These are phyloP conservation scores for Dysidea cf. avara DNA, from an alignment of 37 sponge, comb jelly and placozoan species.

Conservation along the genomic window DNA sequence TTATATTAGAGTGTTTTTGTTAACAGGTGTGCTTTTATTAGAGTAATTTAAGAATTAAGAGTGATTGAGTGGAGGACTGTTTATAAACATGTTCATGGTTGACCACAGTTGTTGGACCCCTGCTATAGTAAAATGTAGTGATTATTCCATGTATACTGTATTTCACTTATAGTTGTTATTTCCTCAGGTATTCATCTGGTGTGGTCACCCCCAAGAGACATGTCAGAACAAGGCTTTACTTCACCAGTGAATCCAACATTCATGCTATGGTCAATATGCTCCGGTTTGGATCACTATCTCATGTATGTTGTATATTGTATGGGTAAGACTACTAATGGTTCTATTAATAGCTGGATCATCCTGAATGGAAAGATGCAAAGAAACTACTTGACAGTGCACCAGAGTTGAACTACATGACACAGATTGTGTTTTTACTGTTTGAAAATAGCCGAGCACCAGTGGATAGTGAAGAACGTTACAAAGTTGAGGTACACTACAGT, in stretches of 20 bases:
- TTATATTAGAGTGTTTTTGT: too few species aligned
- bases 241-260: conserved; percentile 94
- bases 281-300: conserved; percentile 58
- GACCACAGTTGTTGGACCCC: too few species aligned
- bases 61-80: too few species aligned
- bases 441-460: conserved; percentile 62
- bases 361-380: conserved; percentile 53
- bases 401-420: conserved; percentile 90
- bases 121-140: too few species aligned
- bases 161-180: too few species aligned
- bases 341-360: conserved; percentile 22
- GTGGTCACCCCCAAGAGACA: conserved; percentile 78
- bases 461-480: conserved; percentile 21
- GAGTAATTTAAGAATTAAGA: too few species aligned
- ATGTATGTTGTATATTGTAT: conserved; percentile 55
- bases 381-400: conserved; percentile 38
- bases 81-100: too few species aligned
- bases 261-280: conserved; percentile 87
- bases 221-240: conserved; percentile 91
- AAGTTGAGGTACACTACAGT: conserved; percentile 55
- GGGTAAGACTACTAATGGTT: too few species aligned
- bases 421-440: conserved; percentile 85
- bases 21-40: too few species aligned
- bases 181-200: conserved; percentile 55
- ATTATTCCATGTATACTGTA: too few species aligned